Evolutionary conservation across 2,113 vertebrate species (phyloP).

Genomic region (Chauna torquata): DNA sequence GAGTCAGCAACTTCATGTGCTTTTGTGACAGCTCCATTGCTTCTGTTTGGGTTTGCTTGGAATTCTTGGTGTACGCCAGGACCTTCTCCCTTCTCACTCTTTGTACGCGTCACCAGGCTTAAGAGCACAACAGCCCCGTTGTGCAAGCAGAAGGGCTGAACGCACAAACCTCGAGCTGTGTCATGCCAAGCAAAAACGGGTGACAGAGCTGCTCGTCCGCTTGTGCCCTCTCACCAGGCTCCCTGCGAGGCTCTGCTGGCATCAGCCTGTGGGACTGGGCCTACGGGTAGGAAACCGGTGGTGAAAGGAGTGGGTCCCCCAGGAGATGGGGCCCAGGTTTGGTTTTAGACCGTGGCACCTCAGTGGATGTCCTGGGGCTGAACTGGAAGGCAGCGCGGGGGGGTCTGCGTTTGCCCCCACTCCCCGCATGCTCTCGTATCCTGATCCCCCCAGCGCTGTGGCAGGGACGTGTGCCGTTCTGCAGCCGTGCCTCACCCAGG

Average conservation of each 20-base stretch:
- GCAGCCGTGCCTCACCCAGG: slow-evolving; percentile 48
- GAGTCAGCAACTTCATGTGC: not conserved
- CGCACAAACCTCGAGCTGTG: not conserved
- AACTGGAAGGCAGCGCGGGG: not conserved
- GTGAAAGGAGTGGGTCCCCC: not conserved
- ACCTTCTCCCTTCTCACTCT: not conserved
- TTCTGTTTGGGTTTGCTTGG: not conserved
- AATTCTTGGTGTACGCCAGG: not conserved
- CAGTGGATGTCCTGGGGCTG: not conserved
- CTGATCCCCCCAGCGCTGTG: not conserved
- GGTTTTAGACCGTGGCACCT: not conserved
- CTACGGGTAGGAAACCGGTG: accelerated
- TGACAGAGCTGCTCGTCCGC: not conserved
- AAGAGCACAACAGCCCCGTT: not conserved
- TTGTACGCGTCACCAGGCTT: not conserved
- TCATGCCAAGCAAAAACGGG: accelerated
- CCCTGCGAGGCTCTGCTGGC: accelerated
- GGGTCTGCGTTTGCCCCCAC: not conserved
- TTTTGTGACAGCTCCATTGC: not conserved
- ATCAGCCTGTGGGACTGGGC: accelerated
- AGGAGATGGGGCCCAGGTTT: not conserved
- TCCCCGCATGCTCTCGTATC: not conserved
- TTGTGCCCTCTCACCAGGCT: not conserved
- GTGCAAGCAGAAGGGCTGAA: not conserved
- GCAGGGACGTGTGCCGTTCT: slow-evolving; percentile 43